Evolutionary conservation across 2,797 vertebrate genomes (phyloP).

Genomic region (Pangasius krempfi): DNA sequence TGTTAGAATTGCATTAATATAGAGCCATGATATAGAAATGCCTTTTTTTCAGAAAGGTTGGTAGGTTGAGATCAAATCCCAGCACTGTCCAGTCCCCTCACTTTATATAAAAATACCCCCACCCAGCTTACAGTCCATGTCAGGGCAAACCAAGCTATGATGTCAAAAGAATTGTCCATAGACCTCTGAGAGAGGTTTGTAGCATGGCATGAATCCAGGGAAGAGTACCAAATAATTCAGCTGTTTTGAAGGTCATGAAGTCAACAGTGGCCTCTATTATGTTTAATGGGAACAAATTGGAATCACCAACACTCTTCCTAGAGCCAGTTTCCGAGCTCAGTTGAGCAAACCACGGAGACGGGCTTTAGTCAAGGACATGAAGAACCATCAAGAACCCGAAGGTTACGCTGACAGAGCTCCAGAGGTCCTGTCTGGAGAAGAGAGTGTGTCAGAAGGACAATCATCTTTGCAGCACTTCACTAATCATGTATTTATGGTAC

Average conservation of each 20-base stretch:
- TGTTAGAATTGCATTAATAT: no score
- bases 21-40: no score
- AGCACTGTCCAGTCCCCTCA: no score
- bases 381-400: background rate
- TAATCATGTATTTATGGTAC: slow-evolving; percentile 2
- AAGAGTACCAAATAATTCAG: background rate
- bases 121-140: no score
- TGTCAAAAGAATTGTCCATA: background rate
- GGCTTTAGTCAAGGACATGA: background rate
- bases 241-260: background rate
- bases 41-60: no score
- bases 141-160: background rate
- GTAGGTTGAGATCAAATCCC: no score
- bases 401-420: background rate
- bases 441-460: slow-evolving; percentile 2
- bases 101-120: no score
- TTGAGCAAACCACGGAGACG: background rate
- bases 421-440: background rate
- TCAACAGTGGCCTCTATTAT: background rate
- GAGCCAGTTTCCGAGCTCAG: no score
- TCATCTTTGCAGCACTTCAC: background rate
- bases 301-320: background rate
- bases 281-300: background rate
- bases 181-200: background rate
- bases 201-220: background rate